These are phyloP conservation scores for Drosophila suzukii DNA, from an alignment of 1,140 invertebrate species.

Conservation along the genomic window DNA sequence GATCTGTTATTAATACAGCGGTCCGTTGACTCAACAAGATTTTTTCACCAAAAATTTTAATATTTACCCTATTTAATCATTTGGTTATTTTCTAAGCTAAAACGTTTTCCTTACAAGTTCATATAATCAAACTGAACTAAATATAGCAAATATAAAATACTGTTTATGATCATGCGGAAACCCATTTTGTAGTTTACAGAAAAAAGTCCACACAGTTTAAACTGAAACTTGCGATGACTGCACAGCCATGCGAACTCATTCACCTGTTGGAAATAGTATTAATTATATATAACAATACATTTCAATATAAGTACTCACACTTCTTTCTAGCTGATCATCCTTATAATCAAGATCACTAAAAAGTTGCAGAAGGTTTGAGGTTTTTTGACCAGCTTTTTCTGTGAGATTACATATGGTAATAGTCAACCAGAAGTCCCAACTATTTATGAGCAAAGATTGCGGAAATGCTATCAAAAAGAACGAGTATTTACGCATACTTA, in stretches of 20 bases:
- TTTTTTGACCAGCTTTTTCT: conserved; percentile 17
- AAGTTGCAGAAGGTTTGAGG: conserved; percentile 20
- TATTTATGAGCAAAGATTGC: conserved; percentile 29
- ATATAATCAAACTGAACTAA: conserved; percentile 59
- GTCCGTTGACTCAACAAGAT: too few species aligned
- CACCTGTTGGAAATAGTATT: conserved; percentile 9
- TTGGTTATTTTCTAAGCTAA: background rate
- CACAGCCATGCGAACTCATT: conserved; percentile 44
- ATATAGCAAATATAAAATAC: conserved; percentile 45
- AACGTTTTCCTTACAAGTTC: conserved; percentile 16
- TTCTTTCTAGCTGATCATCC: conserved; percentile 20
- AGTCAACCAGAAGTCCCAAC: conserved; percentile 51
- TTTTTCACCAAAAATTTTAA: too few species aligned
- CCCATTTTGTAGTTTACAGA: conserved; percentile 51
- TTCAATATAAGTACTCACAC: conserved; percentile 21
- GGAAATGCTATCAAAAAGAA: background rate
- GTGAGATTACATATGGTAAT: conserved; percentile 45
- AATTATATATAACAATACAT: background rate
- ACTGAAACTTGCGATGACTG: conserved; percentile 34
- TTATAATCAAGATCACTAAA: conserved; percentile 17
- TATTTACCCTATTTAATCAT: too few species aligned
- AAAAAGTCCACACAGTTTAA: conserved; percentile 42
- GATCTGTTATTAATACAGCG: too few species aligned
- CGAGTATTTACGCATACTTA: conserved; percentile 7
- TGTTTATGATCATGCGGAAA: conserved; percentile 34